Base-by-base conservation (phyloP, 2,888 invertebrate genomes). In the Aphodius granarius region DNA sequence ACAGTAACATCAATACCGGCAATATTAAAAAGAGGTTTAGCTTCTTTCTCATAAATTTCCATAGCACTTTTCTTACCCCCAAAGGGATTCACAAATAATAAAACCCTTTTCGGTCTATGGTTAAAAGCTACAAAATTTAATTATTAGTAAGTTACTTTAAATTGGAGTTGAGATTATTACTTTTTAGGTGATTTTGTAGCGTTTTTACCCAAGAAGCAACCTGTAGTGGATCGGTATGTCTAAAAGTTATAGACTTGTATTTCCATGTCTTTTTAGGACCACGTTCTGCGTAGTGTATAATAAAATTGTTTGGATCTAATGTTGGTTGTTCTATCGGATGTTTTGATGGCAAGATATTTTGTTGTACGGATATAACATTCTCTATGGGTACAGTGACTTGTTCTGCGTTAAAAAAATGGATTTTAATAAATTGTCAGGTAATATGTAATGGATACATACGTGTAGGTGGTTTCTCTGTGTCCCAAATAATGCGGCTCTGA, bases 81-180 rank as follows among this genome's bases (percentile, higher is more conserved):
- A 84, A 91, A 94, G 0, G 96, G 96, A 87, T 96, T 96, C 1
- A 96, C 91, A 86, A 96, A 95, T 16, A 96, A 88, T 72, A 96
- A 86, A 65, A 96, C 87, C 71, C 90, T 91, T 80, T 91, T 91
- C 4, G 96, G 94, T 72, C 95, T 89, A 81, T 88, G 87, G 3
- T 84, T 84, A 65, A 90, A 85, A 79, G 86, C 91, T 91, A 81
- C 15, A 86, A 84, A 75, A 78, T 76, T 23, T 21, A 71, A 18
- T 9, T 13, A 9, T 72, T 72, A 16, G n/a, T 72, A 23, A 5
- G 4, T 23, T 5, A 4, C 5, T 5, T 5, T 23, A 9, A 23
- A 23, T 23, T 23, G 4, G 5, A 23, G 4, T 23, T 9, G 23
- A 23, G 23, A 68, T 17, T 17, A 18, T 86, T 81, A 90, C 90